Base-by-base conservation (phyloP, 2,797 vertebrate genomes). In the Podarcis siculus region DNA sequence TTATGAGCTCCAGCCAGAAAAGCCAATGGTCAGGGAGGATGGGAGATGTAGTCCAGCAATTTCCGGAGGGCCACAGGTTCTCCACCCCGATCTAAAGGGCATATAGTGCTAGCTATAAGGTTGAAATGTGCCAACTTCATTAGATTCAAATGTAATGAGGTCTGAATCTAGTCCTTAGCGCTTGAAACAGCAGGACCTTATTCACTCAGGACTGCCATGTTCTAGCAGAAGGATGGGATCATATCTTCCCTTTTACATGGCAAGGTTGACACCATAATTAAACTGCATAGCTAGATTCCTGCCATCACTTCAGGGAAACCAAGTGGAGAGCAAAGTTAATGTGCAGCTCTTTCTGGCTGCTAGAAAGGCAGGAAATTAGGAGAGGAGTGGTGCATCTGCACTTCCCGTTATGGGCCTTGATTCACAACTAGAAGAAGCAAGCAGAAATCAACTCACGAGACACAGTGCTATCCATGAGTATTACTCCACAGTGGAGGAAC, bases 101-200 rank as follows among this genome's bases (percentile, higher is more conserved):
- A 73, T 4, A 39, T 15, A 42, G 45, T 30, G 17, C 27, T 30
- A 45, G n/a, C n/a, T 1, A 55, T 4, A 49, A 61, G 8, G 25
- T 39, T 15, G 32, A 75, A 75, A 72, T 23, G 67, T 4, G 8
- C 69, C 55, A 55, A 55, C n/a, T 73, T 35, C n/a, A 35, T 83
- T 35, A 58, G 25, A 9, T 39, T n/a, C 23, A 84, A 84, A 64
- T 30, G 19, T 87, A 85, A 83, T 89, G 90, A 93, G 90, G 86
- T 91, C 86, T 92, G 92, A 93, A 94, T 90, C 91, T 89, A 95
- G 93, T 92, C 90, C 92, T 94, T 91, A 95, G 92, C 92, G 82
- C 79, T 27, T 85, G 86, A 35, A 94, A 82, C 1, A 21, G 73
- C 92, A 92, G 90, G 84, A 83, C 88, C 79, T 67, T 10, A 91